Base-by-base conservation (phyloP, 1,140 invertebrate species). In the Drosophila nigrodunni region DNA sequence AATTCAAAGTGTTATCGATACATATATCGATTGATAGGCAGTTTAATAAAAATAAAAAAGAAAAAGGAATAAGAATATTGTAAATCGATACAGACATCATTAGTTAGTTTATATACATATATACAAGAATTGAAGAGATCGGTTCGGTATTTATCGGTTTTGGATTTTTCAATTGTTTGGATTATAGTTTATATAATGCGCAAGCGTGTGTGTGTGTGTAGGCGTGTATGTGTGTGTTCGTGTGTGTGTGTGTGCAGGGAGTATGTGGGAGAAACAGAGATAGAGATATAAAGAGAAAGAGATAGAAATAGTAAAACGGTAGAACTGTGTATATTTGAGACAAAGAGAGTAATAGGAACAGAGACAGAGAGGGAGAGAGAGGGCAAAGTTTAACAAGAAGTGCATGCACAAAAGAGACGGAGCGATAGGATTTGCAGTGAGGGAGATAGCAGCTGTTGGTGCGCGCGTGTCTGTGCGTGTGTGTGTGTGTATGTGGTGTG, bases 141-240 rank as follows among this genome's bases (percentile, higher is more conserved):
- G 58, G 44, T 74, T 35, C 50, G 35, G 60, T 30, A 21, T 62
- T 35, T 41, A 66, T 66, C 46, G 50, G 54, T 41, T 41, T 52
- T 30, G 25, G 34, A n/a, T 21, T 66, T 21, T 21, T 21, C 18
- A 21, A 21, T 21, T 21, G 18, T 41, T 52, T 30, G 25, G 34
- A n/a, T 21, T 66, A 41, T 58, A 30, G 6, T 30, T 2, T 74
- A 44, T 77, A 77, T 54, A 75, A 65, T 78, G 72, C 66, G 66
- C 58, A 70, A 69, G 71, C 66, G 60, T 59, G 68, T 75, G 60
- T 71, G 64, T 59, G 60, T 71, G 52, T 65, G 67, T 46, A 46
- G 34, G 69, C 46, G 69, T 72, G 54, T 65, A 61, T 39, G 58
- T 43, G 49, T 68, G 64, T 61, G 64, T 41, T 57, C 68, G 65